Base-by-base conservation (phyloP, 2,888 invertebrate species). In the Congeria kusceri region DNA sequence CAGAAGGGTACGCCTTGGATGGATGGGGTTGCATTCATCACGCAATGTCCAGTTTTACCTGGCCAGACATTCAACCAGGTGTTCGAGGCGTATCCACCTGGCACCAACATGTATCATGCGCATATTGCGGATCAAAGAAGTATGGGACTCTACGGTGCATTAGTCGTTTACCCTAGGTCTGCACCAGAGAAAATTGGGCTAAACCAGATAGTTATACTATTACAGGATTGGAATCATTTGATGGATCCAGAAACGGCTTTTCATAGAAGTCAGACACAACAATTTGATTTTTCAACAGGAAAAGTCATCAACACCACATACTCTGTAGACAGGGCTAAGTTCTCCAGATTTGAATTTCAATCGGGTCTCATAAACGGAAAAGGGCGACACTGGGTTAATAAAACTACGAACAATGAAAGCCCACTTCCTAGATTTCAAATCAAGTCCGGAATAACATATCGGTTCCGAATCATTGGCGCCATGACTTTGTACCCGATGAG, bases 181-280 rank as follows among this genome's bases (percentile, higher is more conserved):
- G 53, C 13, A 2, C 53, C 5, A 11, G 53, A 9, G 53, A 9
- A n/a, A 2, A 53, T 20, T 23, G 53, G 53, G 9, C n/a, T 25
- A n/a, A 25, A 28, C 27, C 76, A 80, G n/a, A 80, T 83, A 18
- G 66, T 88, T 15, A 65, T 87, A 47, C 69, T 82, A 3, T 39
- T 89, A 4, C 80, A 78, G 23, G 90, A 88, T 65, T 89, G 87
- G 86, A 88, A 87, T 59, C 88, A 88, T 67, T 71, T 86, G 9
- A 82, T 76, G 77, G 86, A 85, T n/a, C 79, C 87, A 0, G 80
- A 84, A 25, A 63, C 77, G 23, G 83, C 69, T 5, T 77, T 77
- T 66, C 29, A 75, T 9, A 77, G 78, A 57, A 82, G 83, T 81
- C 29, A 68, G 0, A 71, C 78, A 18, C 83, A 86, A 39, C 63